A percentile compares a stretch with the other conserved stretches of the same genome.
phyloP scores from a whole-genome alignment of 2,113 vertebrate species.

The Stercorarius parasiticus region DNA sequence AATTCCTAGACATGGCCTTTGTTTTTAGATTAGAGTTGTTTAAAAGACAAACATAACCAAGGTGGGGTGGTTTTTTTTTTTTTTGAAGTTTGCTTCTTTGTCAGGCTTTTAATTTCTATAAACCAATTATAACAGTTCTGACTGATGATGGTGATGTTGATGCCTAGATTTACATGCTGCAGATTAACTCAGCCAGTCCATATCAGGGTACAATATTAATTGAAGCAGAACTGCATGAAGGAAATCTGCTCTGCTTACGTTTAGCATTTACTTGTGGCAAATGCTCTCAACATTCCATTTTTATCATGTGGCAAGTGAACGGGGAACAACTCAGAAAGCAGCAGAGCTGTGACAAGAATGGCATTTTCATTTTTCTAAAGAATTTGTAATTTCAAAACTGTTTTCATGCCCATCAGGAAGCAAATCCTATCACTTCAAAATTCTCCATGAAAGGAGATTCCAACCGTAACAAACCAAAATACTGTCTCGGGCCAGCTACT shows the following conservation, averaged over 20 bases:
- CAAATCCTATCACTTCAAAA: constrained; percentile 45
- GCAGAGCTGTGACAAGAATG: constrained; percentile 9
- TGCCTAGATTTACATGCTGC: not conserved
- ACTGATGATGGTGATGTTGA: not conserved
- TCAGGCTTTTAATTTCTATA: not conserved
- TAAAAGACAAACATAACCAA: not conserved
- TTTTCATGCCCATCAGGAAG: constrained; percentile 33
- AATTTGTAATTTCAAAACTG: constrained; percentile 26
- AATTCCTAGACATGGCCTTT: not conserved
- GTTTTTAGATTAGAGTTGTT: not conserved
- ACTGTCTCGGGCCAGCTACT: constrained; percentile 11
- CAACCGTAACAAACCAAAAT: constrained; percentile 28
- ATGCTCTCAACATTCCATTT: not conserved
- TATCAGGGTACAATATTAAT: not conserved
- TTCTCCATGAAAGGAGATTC: constrained; percentile 34
- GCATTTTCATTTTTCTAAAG: constrained; percentile 33
- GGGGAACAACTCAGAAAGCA: not conserved
- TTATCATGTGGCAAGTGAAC: not conserved
- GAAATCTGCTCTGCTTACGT: not conserved
- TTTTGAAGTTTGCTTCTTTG: not conserved
- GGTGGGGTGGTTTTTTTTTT: rapidly evolving
- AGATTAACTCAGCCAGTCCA: not conserved
- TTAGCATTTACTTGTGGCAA: not conserved
- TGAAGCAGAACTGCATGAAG: not conserved
- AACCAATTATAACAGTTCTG: not conserved